Percentiles rank a stretch among this genome's conserved stretches.
phyloP scores from a whole-genome alignment of 2,888 invertebrate species.

The Axea sp. region DNA sequence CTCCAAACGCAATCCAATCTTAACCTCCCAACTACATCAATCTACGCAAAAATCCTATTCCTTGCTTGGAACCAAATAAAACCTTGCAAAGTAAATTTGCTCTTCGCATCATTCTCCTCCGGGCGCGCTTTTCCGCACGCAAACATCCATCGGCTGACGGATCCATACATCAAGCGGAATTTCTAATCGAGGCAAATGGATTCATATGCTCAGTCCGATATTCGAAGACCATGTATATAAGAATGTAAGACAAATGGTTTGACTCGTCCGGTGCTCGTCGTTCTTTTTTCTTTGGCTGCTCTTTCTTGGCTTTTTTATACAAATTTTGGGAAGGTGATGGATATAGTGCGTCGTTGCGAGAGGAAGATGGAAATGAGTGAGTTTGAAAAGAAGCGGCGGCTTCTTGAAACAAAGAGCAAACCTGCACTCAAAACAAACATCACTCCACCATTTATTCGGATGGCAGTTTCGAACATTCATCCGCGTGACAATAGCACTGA shows the following conservation, averaged over 20 bases:
- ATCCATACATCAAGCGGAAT: constrained; percentile 34
- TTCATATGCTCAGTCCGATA: constrained; percentile 34
- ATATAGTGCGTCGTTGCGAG: constrained; percentile 48
- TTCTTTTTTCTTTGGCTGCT: not conserved
- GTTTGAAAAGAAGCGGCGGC: constrained; percentile 64
- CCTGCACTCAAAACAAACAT: constrained; percentile 78
- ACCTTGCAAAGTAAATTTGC: constrained; percentile 9
- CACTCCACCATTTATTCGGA: constrained; percentile 69
- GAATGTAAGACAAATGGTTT: constrained; percentile 43
- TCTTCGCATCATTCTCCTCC: constrained; percentile 19
- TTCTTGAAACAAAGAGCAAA: constrained; percentile 75
- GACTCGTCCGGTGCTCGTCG: not conserved
- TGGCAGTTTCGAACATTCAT: constrained; percentile 68
- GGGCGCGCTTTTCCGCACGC: constrained; percentile 19
- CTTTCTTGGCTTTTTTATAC: constrained; percentile 23
- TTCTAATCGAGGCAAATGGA: constrained; percentile 49
- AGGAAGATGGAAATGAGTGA: constrained; percentile 46
- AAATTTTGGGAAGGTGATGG: constrained; percentile 52
- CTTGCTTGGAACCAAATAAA: constrained; percentile 8
- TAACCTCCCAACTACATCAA: constrained; percentile 28
- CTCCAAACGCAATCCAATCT: constrained; percentile 41
- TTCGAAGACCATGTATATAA: constrained; percentile 13
- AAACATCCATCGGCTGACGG: constrained; percentile 17
- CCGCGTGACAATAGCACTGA: constrained; percentile 67
- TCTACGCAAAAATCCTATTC: constrained; percentile 32